phyloP scores from a whole-genome alignment of 2,888 invertebrate species.

The Drosophila lutescens region DNA sequence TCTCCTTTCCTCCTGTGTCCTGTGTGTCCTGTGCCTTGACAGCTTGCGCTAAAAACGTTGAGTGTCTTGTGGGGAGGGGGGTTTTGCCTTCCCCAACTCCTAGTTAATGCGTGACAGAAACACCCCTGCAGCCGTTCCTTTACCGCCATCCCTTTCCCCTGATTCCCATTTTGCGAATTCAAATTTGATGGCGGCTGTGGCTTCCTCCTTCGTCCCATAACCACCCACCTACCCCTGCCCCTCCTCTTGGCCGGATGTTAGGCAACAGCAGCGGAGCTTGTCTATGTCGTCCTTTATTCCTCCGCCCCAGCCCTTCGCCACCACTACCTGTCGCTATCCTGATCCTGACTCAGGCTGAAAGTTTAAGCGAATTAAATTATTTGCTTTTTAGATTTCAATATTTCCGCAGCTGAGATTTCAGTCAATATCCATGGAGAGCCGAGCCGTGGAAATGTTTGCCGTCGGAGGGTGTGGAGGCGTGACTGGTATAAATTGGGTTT shows the following conservation, averaged over 20 bases:
- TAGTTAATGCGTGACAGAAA: constrained; percentile 75
- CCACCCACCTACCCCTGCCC: constrained; percentile 8
- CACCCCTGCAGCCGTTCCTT: constrained; percentile 27
- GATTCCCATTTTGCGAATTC: constrained; percentile 56
- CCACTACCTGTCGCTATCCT: constrained; percentile 15
- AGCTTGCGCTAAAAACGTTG: constrained; percentile 72
- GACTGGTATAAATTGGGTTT: constrained; percentile 68
- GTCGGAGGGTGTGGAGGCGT: constrained; percentile 25
- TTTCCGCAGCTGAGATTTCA: constrained; percentile 76
- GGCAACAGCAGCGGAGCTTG: constrained; percentile 69
- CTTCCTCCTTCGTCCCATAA: constrained; percentile 42
- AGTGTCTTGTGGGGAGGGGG: constrained; percentile 52
- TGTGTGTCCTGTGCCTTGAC: constrained; percentile 54
- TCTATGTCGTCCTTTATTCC: constrained; percentile 57
- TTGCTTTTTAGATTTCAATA: constrained; percentile 81
- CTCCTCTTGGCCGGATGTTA: constrained; percentile 58
- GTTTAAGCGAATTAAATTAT: constrained; percentile 80
- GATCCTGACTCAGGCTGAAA: constrained; percentile 49
- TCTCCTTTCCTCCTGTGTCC: constrained; percentile 6
- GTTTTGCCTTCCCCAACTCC: constrained; percentile 12
- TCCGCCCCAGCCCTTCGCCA: not conserved
- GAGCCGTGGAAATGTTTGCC: constrained; percentile 11
- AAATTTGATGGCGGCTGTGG: constrained; percentile 75
- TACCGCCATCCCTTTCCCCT: constrained; percentile 1
- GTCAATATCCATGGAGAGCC: constrained; percentile 60